Evolutionary conservation across 1,140 invertebrate species (phyloP), one percentile per base, ranked within the genome.

Genomic region (Aphidius gifuensis): DNA sequence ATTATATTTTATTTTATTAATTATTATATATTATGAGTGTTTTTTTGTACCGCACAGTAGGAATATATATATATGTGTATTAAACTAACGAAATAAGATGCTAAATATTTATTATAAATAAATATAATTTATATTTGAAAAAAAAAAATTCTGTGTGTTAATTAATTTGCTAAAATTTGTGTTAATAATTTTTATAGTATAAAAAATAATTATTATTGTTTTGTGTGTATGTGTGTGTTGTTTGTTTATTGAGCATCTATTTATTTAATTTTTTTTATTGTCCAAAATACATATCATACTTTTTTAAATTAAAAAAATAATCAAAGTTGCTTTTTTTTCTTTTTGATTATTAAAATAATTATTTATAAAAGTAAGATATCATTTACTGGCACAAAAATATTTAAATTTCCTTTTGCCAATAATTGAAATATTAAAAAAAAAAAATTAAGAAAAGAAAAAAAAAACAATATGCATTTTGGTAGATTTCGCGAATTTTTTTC

Each of bases 401-500:
- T 11, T 53, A 32, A 5, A n/a, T 53, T 48, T 46, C 42, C 43
- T 16, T 23, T 45, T 42, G 23, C 23, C 23, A 32, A 32, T 32
- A 39, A 42, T 4, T 53, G 11, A 53, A 53, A 54, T 32, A 42
- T 23, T 60, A 32, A 16, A 60, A 43, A 49, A 38, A 44, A 44
- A 40, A 45, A 56, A n/a, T 21, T 40, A 53, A 48, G 62, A 32
- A 16, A 9, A 45, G 38, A 44, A 5, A 58, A 47, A 48, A 59
- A 60, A 51, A 55, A 46, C 8, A 61, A 42, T 44, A 60, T 21
- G 43, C 64, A 57, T 66, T 54, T 64, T 66, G 66, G 65, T 68
- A 66, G 66, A 67, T 61, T 58, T 62, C 50, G 46, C 53, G 54
- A 58, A 50, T 67, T 65, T 66, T 61, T 73, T 74, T 32, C 23